Percentiles rank a stretch among this genome's conserved stretches.
phyloP scores from a whole-genome alignment of 2,888 invertebrate species.

The Hoplodrina blanda region DNA sequence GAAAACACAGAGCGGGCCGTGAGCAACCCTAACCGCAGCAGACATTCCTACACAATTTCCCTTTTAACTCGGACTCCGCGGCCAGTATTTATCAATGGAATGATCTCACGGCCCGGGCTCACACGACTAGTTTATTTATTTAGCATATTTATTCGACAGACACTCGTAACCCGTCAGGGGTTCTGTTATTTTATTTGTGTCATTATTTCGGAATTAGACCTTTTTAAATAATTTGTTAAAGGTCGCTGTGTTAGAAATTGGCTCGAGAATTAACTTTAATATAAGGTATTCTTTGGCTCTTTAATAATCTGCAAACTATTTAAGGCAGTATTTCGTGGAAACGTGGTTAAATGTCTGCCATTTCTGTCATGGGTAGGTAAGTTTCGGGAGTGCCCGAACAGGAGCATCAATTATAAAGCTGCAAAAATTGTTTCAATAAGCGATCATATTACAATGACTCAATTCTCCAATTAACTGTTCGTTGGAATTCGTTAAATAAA shows the following conservation, averaged over 20 bases:
- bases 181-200: conserved; percentile 56
- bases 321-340: conserved; percentile 5
- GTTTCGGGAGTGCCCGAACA: conserved; percentile 5
- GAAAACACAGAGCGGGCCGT: conserved; percentile 54
- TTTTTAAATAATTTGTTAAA: conserved; percentile 43
- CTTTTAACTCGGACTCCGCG: conserved; percentile 83
- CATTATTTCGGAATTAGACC: conserved; percentile 53
- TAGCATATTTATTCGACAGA: conserved; percentile 68
- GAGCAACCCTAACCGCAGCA: conserved; percentile 73
- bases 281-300: background rate
- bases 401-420: background rate
- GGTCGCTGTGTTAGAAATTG: conserved; percentile 30
- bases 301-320: conserved; percentile 1
- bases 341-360: background rate
- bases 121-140: conserved; percentile 76
- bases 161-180: conserved; percentile 55
- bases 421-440: too few species aligned
- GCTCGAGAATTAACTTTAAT: background rate
- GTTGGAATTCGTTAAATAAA: too few species aligned
- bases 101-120: conserved; percentile 79
- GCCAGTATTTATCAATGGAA: conserved; percentile 80
- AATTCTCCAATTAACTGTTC: too few species aligned
- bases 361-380: conserved; percentile 7
- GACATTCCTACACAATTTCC: conserved; percentile 87
- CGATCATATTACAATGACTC: too few species aligned